Conservation (phyloP, 2,113 vertebrate genomes). For the Lipophrys pholis region DNA sequence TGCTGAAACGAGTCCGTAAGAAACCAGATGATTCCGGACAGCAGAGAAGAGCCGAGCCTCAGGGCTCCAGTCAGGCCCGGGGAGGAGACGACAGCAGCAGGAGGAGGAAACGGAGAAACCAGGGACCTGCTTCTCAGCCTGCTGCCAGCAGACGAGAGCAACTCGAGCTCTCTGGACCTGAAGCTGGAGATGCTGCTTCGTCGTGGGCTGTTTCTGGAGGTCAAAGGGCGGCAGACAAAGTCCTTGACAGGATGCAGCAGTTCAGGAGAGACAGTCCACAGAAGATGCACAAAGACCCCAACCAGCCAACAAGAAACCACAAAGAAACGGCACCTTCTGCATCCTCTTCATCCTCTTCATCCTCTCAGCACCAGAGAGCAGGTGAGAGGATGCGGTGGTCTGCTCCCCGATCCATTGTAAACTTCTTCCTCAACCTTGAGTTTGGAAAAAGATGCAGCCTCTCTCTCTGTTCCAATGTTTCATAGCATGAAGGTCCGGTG, state of each 20-base stretch:
- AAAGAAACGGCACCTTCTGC: background rate
- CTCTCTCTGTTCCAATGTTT: background rate
- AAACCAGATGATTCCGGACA: constrained; percentile 63
- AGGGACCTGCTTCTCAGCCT: constrained; percentile 20
- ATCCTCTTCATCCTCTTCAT: background rate
- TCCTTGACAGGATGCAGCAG: constrained; percentile 89
- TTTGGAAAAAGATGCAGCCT: background rate
- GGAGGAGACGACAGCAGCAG: constrained; percentile 44
- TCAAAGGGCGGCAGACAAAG: constrained; percentile 80
- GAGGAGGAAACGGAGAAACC: constrained; percentile 27
- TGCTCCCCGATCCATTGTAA: background rate
- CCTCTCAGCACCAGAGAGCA: background rate
- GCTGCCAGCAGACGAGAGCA: background rate
- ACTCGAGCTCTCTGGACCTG: background rate
- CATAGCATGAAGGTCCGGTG: too few species aligned
- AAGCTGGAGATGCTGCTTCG: constrained; percentile 19
- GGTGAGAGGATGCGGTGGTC: constrained; percentile 41
- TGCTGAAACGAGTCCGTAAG: constrained; percentile 82
- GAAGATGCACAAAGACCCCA: constrained; percentile 72
- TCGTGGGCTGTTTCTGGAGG: background rate
- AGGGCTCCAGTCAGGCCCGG: constrained; percentile 22
- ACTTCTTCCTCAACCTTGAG: background rate
- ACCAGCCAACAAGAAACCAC: background rate
- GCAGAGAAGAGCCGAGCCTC: constrained; percentile 54
- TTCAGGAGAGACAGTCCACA: constrained; percentile 87